Conservation (phyloP, 2,797 vertebrate genomes). For the Percopsis omiscomaycus region DNA sequence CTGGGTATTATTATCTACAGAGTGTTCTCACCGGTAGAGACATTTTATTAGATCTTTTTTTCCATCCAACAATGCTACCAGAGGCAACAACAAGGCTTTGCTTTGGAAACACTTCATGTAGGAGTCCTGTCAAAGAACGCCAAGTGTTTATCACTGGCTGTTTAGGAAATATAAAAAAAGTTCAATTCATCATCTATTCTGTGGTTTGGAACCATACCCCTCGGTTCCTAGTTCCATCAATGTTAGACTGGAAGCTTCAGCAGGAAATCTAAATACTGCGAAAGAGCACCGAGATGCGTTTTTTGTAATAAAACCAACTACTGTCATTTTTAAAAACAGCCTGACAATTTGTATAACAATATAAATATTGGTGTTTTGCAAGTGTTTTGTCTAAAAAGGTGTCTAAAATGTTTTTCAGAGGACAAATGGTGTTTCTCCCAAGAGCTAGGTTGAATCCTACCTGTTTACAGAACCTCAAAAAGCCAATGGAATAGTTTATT, state of each 20-base stretch:
- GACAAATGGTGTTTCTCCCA: conserved; percentile 1
- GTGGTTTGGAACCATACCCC: conserved; percentile 59
- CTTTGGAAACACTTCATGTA: conserved; percentile 47
- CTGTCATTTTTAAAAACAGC: conserved; percentile 55
- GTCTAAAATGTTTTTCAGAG: conserved; percentile 19
- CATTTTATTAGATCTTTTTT: conserved; percentile 1
- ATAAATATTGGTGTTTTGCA: conserved; percentile 9
- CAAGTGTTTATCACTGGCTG: conserved; percentile 47
- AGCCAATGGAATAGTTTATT: conserved; percentile 92
- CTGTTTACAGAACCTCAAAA: conserved; percentile 98
- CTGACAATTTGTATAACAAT: conserved; percentile 34
- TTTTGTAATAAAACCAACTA: conserved; percentile 9
- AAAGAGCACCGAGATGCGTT: conserved; percentile 46
- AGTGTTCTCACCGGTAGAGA: neutral
- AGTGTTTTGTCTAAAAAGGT: neutral
- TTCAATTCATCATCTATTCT: conserved; percentile 55
- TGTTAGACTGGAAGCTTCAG: conserved; percentile 43
- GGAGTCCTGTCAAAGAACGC: conserved; percentile 32
- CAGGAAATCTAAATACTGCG: conserved; percentile 49
- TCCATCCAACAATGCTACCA: conserved; percentile 1
- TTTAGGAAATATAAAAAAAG: conserved; percentile 36
- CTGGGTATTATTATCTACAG: conserved; percentile 1
- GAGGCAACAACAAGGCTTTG: conserved; percentile 18
- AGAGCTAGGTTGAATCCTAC: conserved; percentile 69
- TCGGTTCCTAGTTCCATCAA: conserved; percentile 73